phyloP scores from a whole-genome alignment of 2,888 invertebrate genomes.

The Erannis defoliaria region DNA sequence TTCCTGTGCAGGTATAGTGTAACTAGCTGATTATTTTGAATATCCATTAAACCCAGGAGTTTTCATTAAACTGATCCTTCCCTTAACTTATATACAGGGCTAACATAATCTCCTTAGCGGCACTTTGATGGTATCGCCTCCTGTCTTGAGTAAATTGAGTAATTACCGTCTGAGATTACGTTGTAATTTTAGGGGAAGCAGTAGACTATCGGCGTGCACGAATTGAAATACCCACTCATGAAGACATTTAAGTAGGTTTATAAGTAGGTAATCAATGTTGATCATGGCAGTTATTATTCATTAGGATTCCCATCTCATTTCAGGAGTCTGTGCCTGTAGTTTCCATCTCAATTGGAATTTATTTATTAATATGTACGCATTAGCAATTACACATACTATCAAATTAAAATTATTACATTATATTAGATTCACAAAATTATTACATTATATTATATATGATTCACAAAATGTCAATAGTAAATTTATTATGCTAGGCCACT shows the following conservation, averaged over 20 bases:
- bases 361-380: too few species aligned
- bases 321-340: too few species aligned
- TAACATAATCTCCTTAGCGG: slow-evolving; percentile 61
- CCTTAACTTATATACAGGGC: slow-evolving; percentile 53
- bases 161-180: slow-evolving; percentile 79
- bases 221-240: background rate
- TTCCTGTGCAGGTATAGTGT: too few species aligned
- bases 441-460: too few species aligned
- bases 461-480: too few species aligned
- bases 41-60: slow-evolving; percentile 33
- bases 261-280: background rate
- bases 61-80: slow-evolving; percentile 55
- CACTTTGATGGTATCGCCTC: slow-evolving; percentile 70
- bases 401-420: too few species aligned
- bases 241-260: background rate
- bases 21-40: slow-evolving; percentile 8
- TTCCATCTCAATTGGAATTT: too few species aligned
- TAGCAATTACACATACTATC: too few species aligned
- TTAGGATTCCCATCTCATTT: too few species aligned
- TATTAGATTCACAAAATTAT: too few species aligned
- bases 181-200: slow-evolving; percentile 70
- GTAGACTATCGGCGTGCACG: slow-evolving; percentile 55
- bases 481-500: too few species aligned
- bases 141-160: slow-evolving; percentile 77
- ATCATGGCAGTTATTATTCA: background rate